Conservation (phyloP, 2,797 vertebrate species). For the Oreochromis grahami region DNA sequence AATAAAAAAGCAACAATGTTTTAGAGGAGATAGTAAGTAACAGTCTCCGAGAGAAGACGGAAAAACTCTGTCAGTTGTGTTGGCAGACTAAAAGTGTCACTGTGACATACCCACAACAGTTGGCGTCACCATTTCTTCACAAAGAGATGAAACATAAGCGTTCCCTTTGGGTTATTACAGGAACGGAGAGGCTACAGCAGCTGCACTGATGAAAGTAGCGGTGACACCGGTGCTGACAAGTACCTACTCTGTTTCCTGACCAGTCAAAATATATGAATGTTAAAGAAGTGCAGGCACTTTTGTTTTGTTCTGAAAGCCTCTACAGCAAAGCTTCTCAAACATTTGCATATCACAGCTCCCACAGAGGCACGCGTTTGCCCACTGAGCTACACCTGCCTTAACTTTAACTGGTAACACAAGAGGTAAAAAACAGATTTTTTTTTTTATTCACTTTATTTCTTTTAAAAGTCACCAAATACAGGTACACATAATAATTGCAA, state of each 20-base stretch:
- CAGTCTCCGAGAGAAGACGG: neutral
- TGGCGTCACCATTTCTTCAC: slow-evolving; percentile 1
- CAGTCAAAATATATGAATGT: slow-evolving; percentile 23
- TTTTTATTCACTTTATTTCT: neutral
- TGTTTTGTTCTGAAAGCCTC: neutral
- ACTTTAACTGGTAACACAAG: neutral
- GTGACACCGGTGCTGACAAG: slow-evolving; percentile 8
- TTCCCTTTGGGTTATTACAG: slow-evolving; percentile 11
- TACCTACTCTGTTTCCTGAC: slow-evolving; percentile 13
- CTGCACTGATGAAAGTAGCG: slow-evolving; percentile 7
- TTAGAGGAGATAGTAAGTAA: neutral
- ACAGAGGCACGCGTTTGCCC: neutral
- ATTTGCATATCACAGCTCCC: slow-evolving; percentile 8
- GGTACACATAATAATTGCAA: fast-evolving
- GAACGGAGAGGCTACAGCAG: neutral
- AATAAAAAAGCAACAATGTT: neutral
- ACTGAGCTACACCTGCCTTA: neutral
- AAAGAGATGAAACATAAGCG: neutral
- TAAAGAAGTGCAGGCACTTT: neutral
- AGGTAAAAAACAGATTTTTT: neutral
- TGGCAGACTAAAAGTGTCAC: slow-evolving; percentile 4
- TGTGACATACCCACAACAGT: slow-evolving; percentile 10
- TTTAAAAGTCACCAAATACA: neutral
- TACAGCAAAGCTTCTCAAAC: neutral
- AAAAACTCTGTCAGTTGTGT: neutral